Conservation (phyloP, 2,888 invertebrate genomes). For the Nomada ruficornis region DNA sequence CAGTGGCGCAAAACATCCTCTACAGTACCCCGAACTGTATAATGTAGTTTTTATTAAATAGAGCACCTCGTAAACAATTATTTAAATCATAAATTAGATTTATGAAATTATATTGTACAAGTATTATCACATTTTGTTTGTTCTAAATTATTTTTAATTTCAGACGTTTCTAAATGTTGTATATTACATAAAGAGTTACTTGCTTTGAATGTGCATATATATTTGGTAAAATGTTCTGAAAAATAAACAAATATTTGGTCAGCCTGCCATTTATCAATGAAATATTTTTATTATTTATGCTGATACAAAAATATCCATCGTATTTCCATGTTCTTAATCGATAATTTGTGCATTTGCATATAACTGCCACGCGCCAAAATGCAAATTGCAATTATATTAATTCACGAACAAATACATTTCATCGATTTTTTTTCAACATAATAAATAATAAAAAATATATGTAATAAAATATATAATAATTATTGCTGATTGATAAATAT, state of each 20-base stretch:
- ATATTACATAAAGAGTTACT: slow-evolving; percentile 15
- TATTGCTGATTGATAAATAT: not conserved
- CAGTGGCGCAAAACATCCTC: slow-evolving; percentile 54
- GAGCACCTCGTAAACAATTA: not conserved
- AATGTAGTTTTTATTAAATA: slow-evolving; percentile 21
- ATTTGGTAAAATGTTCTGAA: slow-evolving; percentile 1
- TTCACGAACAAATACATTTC: not conserved
- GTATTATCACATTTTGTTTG: not conserved
- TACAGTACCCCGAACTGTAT: slow-evolving; percentile 37
- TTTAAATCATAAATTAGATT: not conserved
- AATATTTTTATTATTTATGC: not conserved
- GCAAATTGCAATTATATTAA: not conserved
- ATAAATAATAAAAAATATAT: not conserved
- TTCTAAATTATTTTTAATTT: not conserved
- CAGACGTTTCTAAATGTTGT: not conserved
- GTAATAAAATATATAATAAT: not conserved
- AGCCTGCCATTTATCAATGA: too few relatives aligned
- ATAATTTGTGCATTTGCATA: not conserved
- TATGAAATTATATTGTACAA: not conserved
- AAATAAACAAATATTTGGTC: slow-evolving; percentile 7
- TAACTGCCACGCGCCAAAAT: not conserved
- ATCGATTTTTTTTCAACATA: not conserved
- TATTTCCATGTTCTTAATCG: not conserved
- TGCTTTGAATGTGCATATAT: slow-evolving; percentile 12
- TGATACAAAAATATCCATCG: not conserved